These are phyloP conservation scores for Abscondita cerata DNA, from an alignment of 2,888 invertebrate genomes.

Conservation along the genomic window DNA sequence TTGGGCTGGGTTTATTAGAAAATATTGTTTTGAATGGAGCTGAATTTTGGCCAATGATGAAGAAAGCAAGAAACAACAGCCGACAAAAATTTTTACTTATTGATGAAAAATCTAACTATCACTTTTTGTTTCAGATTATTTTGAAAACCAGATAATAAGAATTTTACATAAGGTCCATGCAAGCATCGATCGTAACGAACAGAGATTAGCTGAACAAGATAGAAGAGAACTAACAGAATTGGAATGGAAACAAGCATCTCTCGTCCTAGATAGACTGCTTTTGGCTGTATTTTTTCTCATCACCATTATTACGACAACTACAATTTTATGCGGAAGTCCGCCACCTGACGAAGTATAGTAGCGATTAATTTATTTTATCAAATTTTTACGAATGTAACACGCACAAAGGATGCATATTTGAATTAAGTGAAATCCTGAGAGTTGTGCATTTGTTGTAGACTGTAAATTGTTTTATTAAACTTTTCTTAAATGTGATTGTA, in stretches of 20 bases:
- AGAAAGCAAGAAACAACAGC: too few relatives aligned
- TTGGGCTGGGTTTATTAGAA: too few relatives aligned
- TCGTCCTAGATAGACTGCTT: conserved; percentile 82
- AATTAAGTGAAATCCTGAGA: neutral
- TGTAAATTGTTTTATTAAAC: too few relatives aligned
- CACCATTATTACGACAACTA: conserved; percentile 79
- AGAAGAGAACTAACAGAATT: conserved; percentile 78
- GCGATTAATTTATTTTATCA: neutral
- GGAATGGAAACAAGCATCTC: conserved; percentile 85
- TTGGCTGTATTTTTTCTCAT: conserved; percentile 79
- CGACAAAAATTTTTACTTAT: too few relatives aligned
- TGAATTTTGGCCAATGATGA: too few relatives aligned
- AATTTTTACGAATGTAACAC: neutral
- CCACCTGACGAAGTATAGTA: conserved; percentile 24
- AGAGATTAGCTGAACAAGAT: conserved; percentile 80
- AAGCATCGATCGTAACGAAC: conserved; percentile 82
- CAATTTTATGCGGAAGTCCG: conserved; percentile 75
- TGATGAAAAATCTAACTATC: too few relatives aligned
- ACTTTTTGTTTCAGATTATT: conserved; percentile 50
- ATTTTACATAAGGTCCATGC: conserved; percentile 74
- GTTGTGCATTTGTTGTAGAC: neutral
- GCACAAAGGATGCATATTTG: neutral
- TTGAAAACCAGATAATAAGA: conserved; percentile 70
- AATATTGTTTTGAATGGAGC: too few relatives aligned
- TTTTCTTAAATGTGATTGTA: too few relatives aligned